Evolutionary conservation across 2,113 vertebrate genomes (phyloP).

Genomic region (Cathartes aura): DNA sequence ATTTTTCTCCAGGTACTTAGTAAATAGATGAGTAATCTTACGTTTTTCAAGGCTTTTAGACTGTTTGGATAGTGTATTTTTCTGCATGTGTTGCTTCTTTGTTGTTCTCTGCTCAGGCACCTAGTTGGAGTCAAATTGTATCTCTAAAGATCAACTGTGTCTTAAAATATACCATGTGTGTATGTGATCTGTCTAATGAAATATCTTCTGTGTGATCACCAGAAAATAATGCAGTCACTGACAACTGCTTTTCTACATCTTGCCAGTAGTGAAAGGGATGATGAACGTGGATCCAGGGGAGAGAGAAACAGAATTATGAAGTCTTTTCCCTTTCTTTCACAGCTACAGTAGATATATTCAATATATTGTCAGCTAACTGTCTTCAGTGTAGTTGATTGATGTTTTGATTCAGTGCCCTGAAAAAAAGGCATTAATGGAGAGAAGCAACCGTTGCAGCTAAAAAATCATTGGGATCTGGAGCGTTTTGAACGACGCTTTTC

Average conservation of each 20-base stretch:
- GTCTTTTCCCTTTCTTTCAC: neutral
- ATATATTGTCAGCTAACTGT: constrained; percentile 2
- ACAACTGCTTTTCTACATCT: neutral
- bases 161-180: neutral
- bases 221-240: neutral
- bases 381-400: neutral
- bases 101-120: neutral
- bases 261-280: neutral
- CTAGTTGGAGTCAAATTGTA: neutral
- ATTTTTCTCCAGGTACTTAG: neutral
- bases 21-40: neutral
- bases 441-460: neutral
- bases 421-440: neutral
- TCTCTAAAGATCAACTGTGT: neutral
- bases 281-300: neutral
- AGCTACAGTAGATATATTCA: neutral
- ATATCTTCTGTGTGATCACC: neutral
- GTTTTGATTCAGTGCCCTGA: neutral
- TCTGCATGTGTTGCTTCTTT: neutral
- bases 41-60: neutral
- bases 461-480: neutral
- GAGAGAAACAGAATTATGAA: neutral
- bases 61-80: neutral
- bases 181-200: neutral
- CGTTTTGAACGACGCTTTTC: neutral